Percentiles rank a stretch among this genome's conserved stretches.
These are phyloP conservation scores for Rallus limicola DNA, from an alignment of 2,113 vertebrate species.

Conservation along the genomic window DNA sequence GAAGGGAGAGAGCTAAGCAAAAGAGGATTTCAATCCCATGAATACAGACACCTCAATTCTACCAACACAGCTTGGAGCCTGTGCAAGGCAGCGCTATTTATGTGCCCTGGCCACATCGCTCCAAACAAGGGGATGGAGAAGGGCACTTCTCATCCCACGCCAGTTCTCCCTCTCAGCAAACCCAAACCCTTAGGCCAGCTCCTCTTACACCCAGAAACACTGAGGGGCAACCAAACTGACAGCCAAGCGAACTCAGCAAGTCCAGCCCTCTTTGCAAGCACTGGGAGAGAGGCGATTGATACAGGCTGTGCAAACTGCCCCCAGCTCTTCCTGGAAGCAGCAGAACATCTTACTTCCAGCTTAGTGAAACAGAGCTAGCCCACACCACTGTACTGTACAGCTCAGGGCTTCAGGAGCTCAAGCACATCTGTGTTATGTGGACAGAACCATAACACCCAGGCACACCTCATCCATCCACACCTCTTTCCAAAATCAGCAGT, in stretches of 20 bases:
- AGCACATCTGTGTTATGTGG: fast-evolving
- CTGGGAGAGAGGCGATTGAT: background rate
- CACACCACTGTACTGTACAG: background rate
- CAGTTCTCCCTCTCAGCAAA: background rate
- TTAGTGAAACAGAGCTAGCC: background rate
- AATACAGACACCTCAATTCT: background rate
- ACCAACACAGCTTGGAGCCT: background rate
- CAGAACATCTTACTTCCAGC: background rate
- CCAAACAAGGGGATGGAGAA: background rate
- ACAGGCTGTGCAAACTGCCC: background rate
- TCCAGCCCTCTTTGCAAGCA: background rate
- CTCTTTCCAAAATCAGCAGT: background rate
- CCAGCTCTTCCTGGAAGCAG: background rate
- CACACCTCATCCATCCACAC: background rate
- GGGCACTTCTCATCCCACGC: background rate
- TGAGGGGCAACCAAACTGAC: background rate
- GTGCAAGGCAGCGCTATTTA: background rate
- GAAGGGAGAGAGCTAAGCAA: background rate
- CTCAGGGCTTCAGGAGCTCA: background rate
- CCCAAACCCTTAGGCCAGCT: background rate
- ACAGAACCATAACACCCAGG: background rate
- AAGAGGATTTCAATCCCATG: background rate
- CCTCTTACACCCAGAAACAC: background rate
- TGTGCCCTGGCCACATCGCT: background rate
- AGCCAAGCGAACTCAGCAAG: background rate